Percentiles rank a stretch among this genome's conserved stretches.
phyloP scores from a whole-genome alignment of 2,113 vertebrate genomes.

The Apistogramma diplotaenia region DNA sequence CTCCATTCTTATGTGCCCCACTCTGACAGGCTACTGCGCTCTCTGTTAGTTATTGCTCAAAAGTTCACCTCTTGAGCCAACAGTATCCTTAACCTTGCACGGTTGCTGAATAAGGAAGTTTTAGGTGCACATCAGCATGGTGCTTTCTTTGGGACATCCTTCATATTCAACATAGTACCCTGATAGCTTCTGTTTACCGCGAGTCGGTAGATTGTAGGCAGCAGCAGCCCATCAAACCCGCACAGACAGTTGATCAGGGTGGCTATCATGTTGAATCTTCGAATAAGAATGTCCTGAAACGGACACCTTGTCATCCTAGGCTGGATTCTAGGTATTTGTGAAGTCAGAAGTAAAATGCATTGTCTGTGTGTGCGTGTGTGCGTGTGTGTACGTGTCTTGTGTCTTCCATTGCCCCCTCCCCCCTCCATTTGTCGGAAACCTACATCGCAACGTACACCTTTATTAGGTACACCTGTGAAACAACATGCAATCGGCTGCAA shows the following conservation, averaged over 20 bases:
- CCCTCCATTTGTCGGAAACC: slow-evolving; percentile 49
- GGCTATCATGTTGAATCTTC: slow-evolving; percentile 52
- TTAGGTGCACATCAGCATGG: slow-evolving; percentile 21
- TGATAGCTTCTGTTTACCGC: slow-evolving; percentile 52
- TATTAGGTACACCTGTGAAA: not conserved
- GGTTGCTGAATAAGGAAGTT: slow-evolving; percentile 65
- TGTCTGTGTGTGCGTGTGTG: slow-evolving; percentile 36
- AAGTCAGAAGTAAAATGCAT: slow-evolving; percentile 67
- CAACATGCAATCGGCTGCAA: not conserved
- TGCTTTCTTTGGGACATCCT: slow-evolving; percentile 56
- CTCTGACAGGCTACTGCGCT: not conserved
- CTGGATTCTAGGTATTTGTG: slow-evolving; percentile 46
- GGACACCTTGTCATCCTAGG: slow-evolving; percentile 42
- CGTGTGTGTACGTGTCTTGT: slow-evolving; percentile 45
- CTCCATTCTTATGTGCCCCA: not conserved
- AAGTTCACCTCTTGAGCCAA: not conserved
- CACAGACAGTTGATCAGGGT: slow-evolving; percentile 56
- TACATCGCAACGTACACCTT: slow-evolving; percentile 45
- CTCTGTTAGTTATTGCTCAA: not conserved
- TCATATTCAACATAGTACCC: slow-evolving; percentile 59
- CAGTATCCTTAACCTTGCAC: slow-evolving; percentile 51
- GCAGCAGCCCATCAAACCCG: slow-evolving; percentile 9
- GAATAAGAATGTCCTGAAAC: slow-evolving; percentile 35
- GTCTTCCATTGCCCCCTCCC: slow-evolving; percentile 57
- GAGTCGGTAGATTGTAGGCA: not conserved